Base-by-base conservation (phyloP, 2,797 vertebrate genomes). In the Cossypha niveicapilla region DNA sequence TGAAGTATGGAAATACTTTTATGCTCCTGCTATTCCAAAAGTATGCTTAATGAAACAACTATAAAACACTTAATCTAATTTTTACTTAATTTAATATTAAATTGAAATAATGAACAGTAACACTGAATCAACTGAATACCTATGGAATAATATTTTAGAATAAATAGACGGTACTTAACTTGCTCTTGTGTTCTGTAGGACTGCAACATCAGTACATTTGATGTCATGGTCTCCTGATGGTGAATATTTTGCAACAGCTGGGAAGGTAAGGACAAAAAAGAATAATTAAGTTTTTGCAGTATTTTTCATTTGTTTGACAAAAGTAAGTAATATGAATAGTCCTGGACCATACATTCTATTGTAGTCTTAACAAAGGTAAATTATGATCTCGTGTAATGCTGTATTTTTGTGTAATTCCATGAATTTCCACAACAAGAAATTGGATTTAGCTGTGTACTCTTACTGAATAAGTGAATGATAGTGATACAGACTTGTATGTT, bases 141-240 rank as follows among this genome's bases (percentile, higher is more conserved):
- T 22, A 30, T 25, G 18, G 19, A 93, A 41, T 76, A 76, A 39
- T 83, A 71, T 45, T 94, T 66, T 48, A 58, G 56, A 83, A 85
- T 79, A 54, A 65, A 51, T 10, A 72, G 58, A 32, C 14, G 48
- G 44, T 78, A 75, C 32, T 93, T 89, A 57, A 60, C 74, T 62
- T 61, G 63, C 23, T 87, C 18, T 53, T 2, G 4, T 92, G 7
- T 86, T 85, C 78, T 92, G 72, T 98, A 98, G 99, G 97, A 99
- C 99, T 18, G 99, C 99, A 67, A 98, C 99, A 34, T 98, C 99
- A 81, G 97, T 99, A 44, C 98, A 98, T 90, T 96, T 99, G 92
- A 99, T 99, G 98, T 98, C 99, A 94, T 99, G 99, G 99, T 99
- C 99, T 87, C 98, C 99, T 93, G 99, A 99, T 97, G 99, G 99